Evolutionary conservation across 2,888 invertebrate genomes (phyloP).

Genomic region (Hydropsyche betteni): DNA sequence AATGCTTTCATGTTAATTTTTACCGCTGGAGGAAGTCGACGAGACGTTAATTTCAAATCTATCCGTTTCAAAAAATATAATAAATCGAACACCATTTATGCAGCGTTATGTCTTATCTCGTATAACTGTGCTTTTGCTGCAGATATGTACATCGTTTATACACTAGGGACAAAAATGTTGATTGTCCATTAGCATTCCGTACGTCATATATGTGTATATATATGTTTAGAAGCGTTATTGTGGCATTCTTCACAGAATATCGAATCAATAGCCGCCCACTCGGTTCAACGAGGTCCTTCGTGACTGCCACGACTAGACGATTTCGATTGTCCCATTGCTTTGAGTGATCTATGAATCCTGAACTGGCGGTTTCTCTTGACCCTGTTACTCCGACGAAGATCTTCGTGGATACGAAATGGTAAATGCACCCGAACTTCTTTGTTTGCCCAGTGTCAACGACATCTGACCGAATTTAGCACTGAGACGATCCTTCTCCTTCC

Average conservation of each 20-base stretch:
- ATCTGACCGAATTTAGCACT: too few relatives aligned
- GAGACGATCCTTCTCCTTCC: too few relatives aligned
- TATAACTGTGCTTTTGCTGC: background rate
- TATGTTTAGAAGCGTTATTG: constrained; percentile 12
- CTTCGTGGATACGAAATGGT: too few relatives aligned
- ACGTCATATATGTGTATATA: background rate
- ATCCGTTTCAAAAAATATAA: background rate
- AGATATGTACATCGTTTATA: background rate
- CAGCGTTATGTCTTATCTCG: background rate
- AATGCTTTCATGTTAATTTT: background rate
- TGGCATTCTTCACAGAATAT: constrained; percentile 9
- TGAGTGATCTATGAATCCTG: constrained; percentile 26
- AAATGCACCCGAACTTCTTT: too few relatives aligned
- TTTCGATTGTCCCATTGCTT: background rate
- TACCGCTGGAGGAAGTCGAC: constrained; percentile 10
- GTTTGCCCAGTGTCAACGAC: too few relatives aligned
- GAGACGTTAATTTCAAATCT: background rate
- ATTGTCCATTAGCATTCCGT: constrained; percentile 8
- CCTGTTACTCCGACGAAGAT: constrained; percentile 21
- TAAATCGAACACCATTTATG: constrained; percentile 4
- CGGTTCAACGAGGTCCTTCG: constrained; percentile 30
- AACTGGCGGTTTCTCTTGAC: constrained; percentile 46
- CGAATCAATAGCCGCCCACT: constrained; percentile 5
- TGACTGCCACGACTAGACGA: constrained; percentile 15
- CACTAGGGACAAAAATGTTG: background rate